phyloP scores from a whole-genome alignment of 2,888 invertebrate species.

The Athrips mouffetella region DNA sequence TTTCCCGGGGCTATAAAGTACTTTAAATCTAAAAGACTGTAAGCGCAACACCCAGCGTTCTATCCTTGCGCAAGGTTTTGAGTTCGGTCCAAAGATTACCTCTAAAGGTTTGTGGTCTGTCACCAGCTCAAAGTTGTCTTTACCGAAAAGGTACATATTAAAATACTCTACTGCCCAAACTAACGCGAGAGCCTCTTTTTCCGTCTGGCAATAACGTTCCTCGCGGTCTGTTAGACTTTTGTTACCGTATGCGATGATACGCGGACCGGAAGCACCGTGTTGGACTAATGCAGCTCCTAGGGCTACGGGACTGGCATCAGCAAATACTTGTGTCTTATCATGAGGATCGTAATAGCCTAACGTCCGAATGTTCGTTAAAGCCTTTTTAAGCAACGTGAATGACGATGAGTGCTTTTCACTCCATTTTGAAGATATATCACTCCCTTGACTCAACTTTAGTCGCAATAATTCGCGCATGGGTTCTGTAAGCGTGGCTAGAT shows the following conservation, averaged over 20 bases:
- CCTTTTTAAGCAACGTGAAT: background rate
- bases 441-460: no score
- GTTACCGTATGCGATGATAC: conserved; percentile 7
- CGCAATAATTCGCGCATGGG: conserved; percentile 6
- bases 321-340: conserved; percentile 8
- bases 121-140: conserved; percentile 20
- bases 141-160: conserved; percentile 22
- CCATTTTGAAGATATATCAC: no score
- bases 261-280: background rate
- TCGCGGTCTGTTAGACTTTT: conserved; percentile 4
- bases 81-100: conserved; percentile 24
- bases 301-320: conserved; percentile 4
- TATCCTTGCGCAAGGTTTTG: conserved; percentile 39
- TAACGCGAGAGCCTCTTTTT: conserved; percentile 5
- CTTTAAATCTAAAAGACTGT: conserved; percentile 32
- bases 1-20: conserved; percentile 32
- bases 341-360: conserved; percentile 3
- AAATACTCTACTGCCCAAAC: conserved; percentile 18
- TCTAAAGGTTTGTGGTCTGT: conserved; percentile 27
- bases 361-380: background rate
- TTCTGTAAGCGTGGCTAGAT: conserved; percentile 12
- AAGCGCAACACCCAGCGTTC: conserved; percentile 40
- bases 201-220: conserved; percentile 3
- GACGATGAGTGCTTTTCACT: background rate
- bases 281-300: background rate